Evolutionary conservation across 2,888 invertebrate species (phyloP), one percentile per base, ranked within the genome.

Genomic region (Sinotaia quadrata): DNA sequence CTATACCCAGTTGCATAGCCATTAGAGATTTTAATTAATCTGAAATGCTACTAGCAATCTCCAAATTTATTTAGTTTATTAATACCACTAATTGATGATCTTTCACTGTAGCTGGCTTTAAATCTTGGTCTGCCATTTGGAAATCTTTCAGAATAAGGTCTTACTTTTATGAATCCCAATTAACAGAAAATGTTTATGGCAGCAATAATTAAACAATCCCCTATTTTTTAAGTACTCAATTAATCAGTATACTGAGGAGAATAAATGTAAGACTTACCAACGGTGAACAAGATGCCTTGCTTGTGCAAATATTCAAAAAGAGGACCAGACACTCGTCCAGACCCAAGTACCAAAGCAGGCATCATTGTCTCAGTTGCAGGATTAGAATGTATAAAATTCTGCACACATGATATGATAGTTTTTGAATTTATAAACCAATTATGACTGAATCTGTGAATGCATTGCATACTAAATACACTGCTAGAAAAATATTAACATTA

Each of bases 311-410:
- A 65, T 33, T 66, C 66, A 34, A 69, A 52, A 4, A 58, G 37
- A 0, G 70, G 67, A 15, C 67, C 67, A 15, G 67, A 47, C 4
- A 70, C 57, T 36, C 33, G 56, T 12, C 70, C 70, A 21, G 70
- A 61, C 49, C 70, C 70, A n/a, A 70, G 27, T 8, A 70, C 61
- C 24, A 70, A 24, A 27, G 57, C 70, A 24, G 60, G 8, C 60
- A 47, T 47, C 56, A 27, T 56, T 56, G 10, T 41, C n/a, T n/a
- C n/a, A n/a, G n/a, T n/a, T n/a, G n/a, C n/a, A n/a, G n/a, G n/a
- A n/a, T n/a, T n/a, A n/a, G n/a, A n/a, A n/a, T n/a, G n/a, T n/a
- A n/a, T n/a, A n/a, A n/a, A n/a, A n/a, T n/a, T n/a, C n/a, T n/a
- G n/a, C n/a, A n/a, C n/a, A n/a, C n/a, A n/a, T n/a, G n/a, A n/a